Conservation (phyloP, 2,113 vertebrate genomes). For the Ictidomys tridecemlineatus region DNA sequence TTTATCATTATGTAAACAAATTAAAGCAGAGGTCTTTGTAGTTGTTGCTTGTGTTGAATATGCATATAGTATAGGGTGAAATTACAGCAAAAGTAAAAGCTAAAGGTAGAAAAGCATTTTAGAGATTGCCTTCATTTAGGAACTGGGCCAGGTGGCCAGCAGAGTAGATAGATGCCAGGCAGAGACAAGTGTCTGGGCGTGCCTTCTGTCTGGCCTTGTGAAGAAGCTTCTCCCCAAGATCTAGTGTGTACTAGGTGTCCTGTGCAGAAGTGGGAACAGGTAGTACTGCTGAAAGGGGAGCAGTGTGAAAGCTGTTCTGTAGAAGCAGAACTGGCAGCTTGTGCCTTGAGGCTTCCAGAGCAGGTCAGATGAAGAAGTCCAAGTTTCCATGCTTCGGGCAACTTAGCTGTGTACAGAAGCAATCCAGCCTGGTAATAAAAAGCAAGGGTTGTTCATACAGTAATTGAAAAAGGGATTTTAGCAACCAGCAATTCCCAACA, state of each 20-base stretch:
- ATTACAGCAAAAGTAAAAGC: conserved; percentile 71
- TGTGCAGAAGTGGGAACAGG: conserved; percentile 9
- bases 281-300: conserved; percentile 42
- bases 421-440: conserved; percentile 67
- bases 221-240: neutral
- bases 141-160: neutral
- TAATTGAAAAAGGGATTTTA: conserved; percentile 59
- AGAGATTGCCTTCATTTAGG: conserved; percentile 73
- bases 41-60: conserved; percentile 80
- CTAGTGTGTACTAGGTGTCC: conserved; percentile 8
- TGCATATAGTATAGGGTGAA: conserved; percentile 66
- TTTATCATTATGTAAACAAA: conserved; percentile 79
- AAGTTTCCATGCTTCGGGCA: conserved; percentile 68
- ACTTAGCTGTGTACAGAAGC: conserved; percentile 78
- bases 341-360: conserved; percentile 54
- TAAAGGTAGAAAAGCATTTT: conserved; percentile 78
- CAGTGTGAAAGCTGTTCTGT: neutral
- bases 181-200: conserved; percentile 19
- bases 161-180: neutral
- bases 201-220: conserved; percentile 49
- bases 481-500: conserved; percentile 23
- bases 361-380: conserved; percentile 17
- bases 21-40: conserved; percentile 77
- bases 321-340: conserved; percentile 36
- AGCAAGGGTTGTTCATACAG: conserved; percentile 46